Conservation (phyloP, 2,113 vertebrate genomes). For the Pteropus alecto region DNA sequence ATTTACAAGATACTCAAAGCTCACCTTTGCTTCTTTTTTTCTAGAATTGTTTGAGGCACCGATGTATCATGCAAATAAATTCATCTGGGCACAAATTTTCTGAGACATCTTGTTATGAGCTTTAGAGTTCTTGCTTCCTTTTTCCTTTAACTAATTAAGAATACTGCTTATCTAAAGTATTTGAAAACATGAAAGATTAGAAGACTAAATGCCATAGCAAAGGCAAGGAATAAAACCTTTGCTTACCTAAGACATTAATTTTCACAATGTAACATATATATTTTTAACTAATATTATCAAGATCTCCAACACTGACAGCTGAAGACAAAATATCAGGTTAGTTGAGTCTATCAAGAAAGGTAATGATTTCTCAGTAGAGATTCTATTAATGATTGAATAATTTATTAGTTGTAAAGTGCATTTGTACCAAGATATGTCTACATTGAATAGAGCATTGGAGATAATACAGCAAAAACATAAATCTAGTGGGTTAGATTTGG, state of each 20-base stretch:
- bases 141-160: background rate
- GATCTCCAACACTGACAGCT: background rate
- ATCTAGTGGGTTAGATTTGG: background rate
- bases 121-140: constrained; percentile 21
- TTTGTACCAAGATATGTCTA: background rate
- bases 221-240: constrained; percentile 5
- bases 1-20: background rate
- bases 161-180: background rate
- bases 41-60: background rate
- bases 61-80: background rate
- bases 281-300: constrained; percentile 8
- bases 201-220: background rate
- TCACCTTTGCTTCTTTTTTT: background rate
- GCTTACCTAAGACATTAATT: background rate
- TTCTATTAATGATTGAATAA: constrained; percentile 36
- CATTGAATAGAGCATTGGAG: background rate
- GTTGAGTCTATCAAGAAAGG: constrained; percentile 36
- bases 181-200: background rate
- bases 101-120: background rate
- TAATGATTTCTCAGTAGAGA: background rate
- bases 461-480: background rate
- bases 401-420: background rate
- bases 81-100: background rate
- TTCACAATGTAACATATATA: background rate
- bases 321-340: constrained; percentile 12